Conservation (phyloP, 2,113 vertebrate genomes). For the Balaenoptera acutorostrata region DNA sequence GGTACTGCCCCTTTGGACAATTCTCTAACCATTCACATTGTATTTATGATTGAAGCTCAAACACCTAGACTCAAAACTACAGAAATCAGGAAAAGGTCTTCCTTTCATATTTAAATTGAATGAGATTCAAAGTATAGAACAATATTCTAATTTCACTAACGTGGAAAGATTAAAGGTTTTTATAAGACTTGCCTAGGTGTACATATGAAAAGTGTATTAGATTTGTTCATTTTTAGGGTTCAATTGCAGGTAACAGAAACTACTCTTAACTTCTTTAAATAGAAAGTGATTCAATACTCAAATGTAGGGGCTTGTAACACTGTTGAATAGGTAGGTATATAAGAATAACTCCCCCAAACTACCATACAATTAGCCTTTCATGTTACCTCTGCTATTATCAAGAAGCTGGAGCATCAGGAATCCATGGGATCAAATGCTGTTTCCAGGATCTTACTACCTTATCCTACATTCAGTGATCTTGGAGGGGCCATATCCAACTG, state of each 20-base stretch:
- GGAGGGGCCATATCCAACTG: not conserved
- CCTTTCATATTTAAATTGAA: not conserved
- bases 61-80: not conserved
- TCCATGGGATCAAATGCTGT: not conserved
- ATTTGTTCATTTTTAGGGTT: not conserved
- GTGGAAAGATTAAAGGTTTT: not conserved
- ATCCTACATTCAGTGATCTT: not conserved
- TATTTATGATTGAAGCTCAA: not conserved
- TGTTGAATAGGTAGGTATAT: not conserved
- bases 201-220: not conserved
- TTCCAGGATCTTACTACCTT: not conserved
- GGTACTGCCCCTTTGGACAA: not conserved
- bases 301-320: not conserved
- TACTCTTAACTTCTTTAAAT: not conserved
- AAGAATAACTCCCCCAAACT: not conserved
- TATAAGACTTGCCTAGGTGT: not conserved
- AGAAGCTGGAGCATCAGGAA: not conserved
- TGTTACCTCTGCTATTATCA: not conserved
- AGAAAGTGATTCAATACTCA: not conserved
- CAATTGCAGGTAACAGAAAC: not conserved
- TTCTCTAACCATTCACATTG: not conserved
- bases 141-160: not conserved
- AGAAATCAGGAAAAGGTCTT: not conserved
- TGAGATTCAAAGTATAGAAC: not conserved
- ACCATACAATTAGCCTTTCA: not conserved